Evolutionary conservation across 2,797 vertebrate genomes (phyloP), one percentile per base, ranked within the genome.

Genomic region (Xiphophorus birchmanni): DNA sequence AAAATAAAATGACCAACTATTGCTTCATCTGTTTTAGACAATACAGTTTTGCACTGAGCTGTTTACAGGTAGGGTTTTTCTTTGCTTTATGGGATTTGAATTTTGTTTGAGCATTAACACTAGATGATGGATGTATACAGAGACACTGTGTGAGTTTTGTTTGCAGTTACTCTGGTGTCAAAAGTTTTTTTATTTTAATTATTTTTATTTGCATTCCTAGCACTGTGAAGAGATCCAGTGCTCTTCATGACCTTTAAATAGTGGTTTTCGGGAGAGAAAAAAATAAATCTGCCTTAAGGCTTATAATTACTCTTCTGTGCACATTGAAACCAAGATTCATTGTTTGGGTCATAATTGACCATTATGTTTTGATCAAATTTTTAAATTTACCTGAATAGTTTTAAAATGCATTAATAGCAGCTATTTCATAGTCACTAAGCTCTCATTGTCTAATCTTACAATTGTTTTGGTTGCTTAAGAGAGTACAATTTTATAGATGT

Each of bases 201-300:
- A 54, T 54, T 52, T 52, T 8, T 4, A 29, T 72, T 72, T 81
- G 29, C 32, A 8, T 77, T 73, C 42, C 47, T 65, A 13, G 75
- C 75, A 48, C n/a, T 32, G 48, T 58, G 37, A 74, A 56, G 29
- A 56, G 15, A 71, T 78, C 42, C 56, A 65, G 58, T 32, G 32
- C 32, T 32, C 32, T 32, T 32, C 32, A 32, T 32, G 32, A 32
- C 32, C 74, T 82, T 82, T 50, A 75, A 48, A 74, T 60, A 69
- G 50, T 58, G 65, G 67, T 32, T 69, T 21, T 48, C 35, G 52
- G 71, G 54, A 73, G 32, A 47, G 32, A 32, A 32, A 32, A 60
- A 15, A 6, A 29, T 12, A 81, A 78, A 42, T 58, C 48, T 40
- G 76, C 63, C 23, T 56, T 48, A 74, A 74, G n/a, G 56, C 60